Evolutionary conservation across 1,140 invertebrate species (phyloP).

Genomic region (Schmidtea mediterranea): DNA sequence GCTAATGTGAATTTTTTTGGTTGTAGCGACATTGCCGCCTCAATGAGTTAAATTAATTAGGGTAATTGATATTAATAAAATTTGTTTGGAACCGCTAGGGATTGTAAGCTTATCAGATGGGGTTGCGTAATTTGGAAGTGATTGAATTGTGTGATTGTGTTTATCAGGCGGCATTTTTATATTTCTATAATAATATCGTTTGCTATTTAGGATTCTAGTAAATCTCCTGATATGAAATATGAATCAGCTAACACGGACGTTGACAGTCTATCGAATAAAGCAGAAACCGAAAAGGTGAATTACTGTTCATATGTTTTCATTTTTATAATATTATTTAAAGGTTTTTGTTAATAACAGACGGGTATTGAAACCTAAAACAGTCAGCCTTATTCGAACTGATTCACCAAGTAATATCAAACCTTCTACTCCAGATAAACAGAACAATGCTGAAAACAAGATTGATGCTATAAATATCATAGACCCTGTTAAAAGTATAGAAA

Average conservation of each 20-base stretch:
- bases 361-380: background rate
- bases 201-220: background rate
- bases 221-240: background rate
- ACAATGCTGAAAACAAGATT: too few species aligned
- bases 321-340: background rate
- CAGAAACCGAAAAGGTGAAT: background rate
- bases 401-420: background rate
- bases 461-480: too few species aligned
- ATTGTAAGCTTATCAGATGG: too few species aligned
- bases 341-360: constrained; percentile 4
- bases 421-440: too few species aligned
- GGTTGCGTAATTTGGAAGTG: too few species aligned
- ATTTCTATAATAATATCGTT: background rate
- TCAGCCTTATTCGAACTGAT: background rate
- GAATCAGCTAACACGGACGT: background rate
- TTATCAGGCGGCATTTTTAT: background rate
- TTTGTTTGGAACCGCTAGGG: too few species aligned
- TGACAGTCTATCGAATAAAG: background rate
- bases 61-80: too few species aligned
- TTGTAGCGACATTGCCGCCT: too few species aligned
- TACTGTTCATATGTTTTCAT: background rate
- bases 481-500: too few species aligned
- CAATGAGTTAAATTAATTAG: too few species aligned
- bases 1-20: too few species aligned
- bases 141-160: too few species aligned